Evolutionary conservation across 2,888 invertebrate genomes (phyloP).

Genomic region (Laothoe populi): DNA sequence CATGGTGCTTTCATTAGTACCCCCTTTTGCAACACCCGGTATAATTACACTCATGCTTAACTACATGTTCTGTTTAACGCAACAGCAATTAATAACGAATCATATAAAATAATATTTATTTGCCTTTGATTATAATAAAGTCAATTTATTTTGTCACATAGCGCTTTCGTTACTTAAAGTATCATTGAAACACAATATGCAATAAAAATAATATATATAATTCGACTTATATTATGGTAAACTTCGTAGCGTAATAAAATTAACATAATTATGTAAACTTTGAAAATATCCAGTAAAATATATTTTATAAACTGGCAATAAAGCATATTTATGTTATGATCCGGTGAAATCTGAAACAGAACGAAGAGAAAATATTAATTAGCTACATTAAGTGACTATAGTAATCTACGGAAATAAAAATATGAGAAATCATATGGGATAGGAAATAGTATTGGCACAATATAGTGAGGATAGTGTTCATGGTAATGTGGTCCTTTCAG

Average conservation of each 20-base stretch:
- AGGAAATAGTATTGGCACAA: too few species aligned
- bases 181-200: slow-evolving; percentile 65
- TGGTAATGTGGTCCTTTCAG: too few species aligned
- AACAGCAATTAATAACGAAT: not conserved
- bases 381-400: not conserved
- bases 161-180: slow-evolving; percentile 16
- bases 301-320: slow-evolving; percentile 80
- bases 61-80: not conserved
- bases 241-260: slow-evolving; percentile 77
- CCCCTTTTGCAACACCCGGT: too few species aligned
- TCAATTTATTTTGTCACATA: not conserved
- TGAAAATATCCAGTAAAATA: slow-evolving; percentile 82
- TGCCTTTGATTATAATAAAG: not conserved
- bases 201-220: slow-evolving; percentile 84
- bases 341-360: slow-evolving; percentile 62
- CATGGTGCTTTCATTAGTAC: too few species aligned
- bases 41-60: not conserved
- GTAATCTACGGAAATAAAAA: too few species aligned
- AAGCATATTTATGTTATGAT: slow-evolving; percentile 75
- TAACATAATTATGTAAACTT: slow-evolving; percentile 81
- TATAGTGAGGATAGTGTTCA: too few species aligned
- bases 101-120: not conserved
- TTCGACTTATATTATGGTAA: slow-evolving; percentile 81
- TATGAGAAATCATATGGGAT: too few species aligned
- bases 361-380: slow-evolving; percentile 33